phyloP scores from a whole-genome alignment of 2,797 vertebrate genomes.

The Oreochromis mossambicus region DNA sequence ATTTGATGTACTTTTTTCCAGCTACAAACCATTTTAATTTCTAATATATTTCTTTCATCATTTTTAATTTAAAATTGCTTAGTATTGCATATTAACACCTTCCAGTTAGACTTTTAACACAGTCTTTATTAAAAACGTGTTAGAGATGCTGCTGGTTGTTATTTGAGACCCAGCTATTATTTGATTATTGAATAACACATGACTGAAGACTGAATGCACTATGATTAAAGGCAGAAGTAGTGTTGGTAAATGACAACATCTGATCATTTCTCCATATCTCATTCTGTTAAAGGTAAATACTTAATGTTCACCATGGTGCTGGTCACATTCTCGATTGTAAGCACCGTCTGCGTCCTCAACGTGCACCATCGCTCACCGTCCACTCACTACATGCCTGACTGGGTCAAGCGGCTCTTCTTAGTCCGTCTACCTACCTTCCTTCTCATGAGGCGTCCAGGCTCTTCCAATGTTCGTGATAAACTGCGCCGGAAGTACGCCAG shows the following conservation, averaged over 20 bases:
- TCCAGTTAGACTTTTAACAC: not conserved
- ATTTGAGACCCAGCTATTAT: not conserved
- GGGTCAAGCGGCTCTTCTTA: conserved; percentile 78
- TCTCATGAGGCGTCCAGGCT: conserved; percentile 76
- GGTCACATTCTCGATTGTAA: conserved; percentile 80
- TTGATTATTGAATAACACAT: not conserved
- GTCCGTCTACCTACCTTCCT: conserved; percentile 73
- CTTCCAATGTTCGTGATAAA: conserved; percentile 57
- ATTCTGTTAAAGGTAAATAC: conserved; percentile 73
- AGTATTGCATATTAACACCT: not conserved
- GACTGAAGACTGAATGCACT: not conserved
- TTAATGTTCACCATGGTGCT: conserved; percentile 84
- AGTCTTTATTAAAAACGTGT: not conserved
- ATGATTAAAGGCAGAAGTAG: not conserved
- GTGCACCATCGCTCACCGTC: conserved; percentile 81
- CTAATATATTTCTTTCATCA: not conserved
- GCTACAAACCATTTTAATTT: not conserved
- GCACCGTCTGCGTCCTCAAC: conserved; percentile 78
- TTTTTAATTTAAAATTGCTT: rapidly evolving
- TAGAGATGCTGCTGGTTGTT: not conserved
- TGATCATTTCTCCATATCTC: not conserved
- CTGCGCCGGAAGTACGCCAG: conserved; percentile 57
- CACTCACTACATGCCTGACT: conserved; percentile 80
- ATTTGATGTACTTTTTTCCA: not conserved
- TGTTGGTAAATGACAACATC: not conserved